These are phyloP conservation scores for Greenwoodochromis staneri DNA, from an alignment of 2,113 vertebrate species.

Conservation along the genomic window DNA sequence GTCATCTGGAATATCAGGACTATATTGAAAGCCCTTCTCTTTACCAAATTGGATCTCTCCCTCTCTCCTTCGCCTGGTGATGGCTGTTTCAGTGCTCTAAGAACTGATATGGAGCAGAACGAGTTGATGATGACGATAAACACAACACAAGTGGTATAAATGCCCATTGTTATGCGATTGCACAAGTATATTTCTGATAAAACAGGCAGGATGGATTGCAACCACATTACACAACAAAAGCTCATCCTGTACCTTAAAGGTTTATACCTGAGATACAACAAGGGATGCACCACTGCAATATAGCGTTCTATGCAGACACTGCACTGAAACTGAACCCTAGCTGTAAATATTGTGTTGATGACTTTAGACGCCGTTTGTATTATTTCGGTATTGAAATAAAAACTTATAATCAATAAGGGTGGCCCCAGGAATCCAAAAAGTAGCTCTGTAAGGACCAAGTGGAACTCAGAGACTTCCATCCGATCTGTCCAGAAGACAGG, in stretches of 20 bases:
- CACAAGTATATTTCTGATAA: neutral
- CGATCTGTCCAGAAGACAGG: neutral
- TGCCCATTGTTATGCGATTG: neutral
- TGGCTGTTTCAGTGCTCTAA: neutral
- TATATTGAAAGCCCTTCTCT: neutral
- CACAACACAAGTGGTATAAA: neutral
- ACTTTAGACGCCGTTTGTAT: neutral
- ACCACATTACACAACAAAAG: neutral
- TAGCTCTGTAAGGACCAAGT: neutral
- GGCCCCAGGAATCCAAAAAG: neutral
- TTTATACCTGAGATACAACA: neutral
- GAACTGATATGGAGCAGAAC: neutral
- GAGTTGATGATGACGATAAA: neutral
- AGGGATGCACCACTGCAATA: neutral
- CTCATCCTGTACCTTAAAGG: neutral
- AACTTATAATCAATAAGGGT: neutral
- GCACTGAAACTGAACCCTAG: neutral
- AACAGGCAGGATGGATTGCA: neutral
- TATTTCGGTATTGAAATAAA: neutral
- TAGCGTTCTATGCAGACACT: neutral
- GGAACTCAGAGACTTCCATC: neutral
- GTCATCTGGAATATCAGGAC: neutral
- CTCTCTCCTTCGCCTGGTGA: neutral
- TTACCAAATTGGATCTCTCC: neutral
- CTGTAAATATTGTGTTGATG: neutral